Conservation (phyloP, 2,113 vertebrate genomes). For the Podarcis cretensis region DNA sequence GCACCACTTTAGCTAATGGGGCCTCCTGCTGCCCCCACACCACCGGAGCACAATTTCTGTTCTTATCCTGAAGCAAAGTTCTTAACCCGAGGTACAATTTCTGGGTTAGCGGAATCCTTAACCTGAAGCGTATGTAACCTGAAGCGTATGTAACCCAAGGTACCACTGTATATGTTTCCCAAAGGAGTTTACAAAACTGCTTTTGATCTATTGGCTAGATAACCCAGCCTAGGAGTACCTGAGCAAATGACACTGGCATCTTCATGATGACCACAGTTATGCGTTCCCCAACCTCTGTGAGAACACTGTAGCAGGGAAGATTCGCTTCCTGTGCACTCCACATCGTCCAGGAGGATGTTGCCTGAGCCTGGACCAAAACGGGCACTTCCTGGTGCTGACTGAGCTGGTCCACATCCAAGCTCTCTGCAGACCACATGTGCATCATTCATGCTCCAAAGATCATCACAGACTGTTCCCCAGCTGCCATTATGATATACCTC, state of each 20-base stretch:
- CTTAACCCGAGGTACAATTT: too few relatives aligned
- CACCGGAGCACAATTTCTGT: too few relatives aligned
- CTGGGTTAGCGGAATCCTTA: too few relatives aligned
- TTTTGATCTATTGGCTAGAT: too few relatives aligned
- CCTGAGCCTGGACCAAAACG: slow-evolving; percentile 45
- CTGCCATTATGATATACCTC: neutral
- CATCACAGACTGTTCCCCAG: neutral
- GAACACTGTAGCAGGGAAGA: neutral
- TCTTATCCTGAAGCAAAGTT: too few relatives aligned
- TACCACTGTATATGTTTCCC: too few relatives aligned
- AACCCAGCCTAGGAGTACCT: slow-evolving; percentile 36
- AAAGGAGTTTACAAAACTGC: too few relatives aligned
- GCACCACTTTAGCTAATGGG: too few relatives aligned
- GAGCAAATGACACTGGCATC: slow-evolving; percentile 48
- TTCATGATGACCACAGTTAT: slow-evolving; percentile 49
- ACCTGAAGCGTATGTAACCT: too few relatives aligned
- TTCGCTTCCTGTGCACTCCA: slow-evolving; percentile 15
- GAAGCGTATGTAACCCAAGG: too few relatives aligned
- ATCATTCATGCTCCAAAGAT: neutral
- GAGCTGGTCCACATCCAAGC: slow-evolving; percentile 11
- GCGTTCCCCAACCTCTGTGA: neutral
- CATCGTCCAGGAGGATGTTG: slow-evolving; percentile 46
- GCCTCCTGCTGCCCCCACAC: too few relatives aligned
- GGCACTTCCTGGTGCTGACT: neutral
- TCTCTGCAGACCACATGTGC: neutral